Evolutionary conservation across 1,140 invertebrate genomes (phyloP).

Genomic region (Drosophila punjabiensis): DNA sequence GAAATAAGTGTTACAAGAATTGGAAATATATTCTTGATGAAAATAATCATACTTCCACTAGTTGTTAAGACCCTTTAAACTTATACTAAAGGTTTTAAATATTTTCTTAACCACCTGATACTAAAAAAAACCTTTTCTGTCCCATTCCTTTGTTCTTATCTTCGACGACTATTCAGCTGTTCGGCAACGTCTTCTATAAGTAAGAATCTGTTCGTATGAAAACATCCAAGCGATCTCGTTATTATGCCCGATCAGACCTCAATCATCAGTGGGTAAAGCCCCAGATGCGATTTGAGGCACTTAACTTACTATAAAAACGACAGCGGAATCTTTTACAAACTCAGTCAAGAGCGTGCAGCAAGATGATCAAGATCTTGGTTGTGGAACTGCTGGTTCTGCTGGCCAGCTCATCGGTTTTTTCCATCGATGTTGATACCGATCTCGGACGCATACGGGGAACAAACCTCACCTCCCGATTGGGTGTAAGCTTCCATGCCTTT

Average conservation of each 20-base stretch:
- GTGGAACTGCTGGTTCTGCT: constrained; percentile 25
- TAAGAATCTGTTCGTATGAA: constrained; percentile 1
- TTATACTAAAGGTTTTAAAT: neutral
- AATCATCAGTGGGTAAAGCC: constrained; percentile 39
- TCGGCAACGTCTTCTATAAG: constrained; percentile 23
- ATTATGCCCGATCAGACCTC: constrained; percentile 24
- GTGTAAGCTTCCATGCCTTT: constrained; percentile 87
- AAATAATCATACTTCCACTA: neutral
- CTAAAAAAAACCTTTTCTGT: neutral
- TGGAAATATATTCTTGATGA: neutral
- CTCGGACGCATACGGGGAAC: constrained; percentile 68
- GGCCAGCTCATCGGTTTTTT: constrained; percentile 17
- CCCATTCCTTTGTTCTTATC: constrained; percentile 6
- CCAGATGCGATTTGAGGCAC: constrained; percentile 13
- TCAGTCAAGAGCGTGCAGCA: constrained; percentile 24
- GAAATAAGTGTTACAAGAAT: neutral
- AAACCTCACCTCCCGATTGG: constrained; percentile 66
- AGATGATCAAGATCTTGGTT: constrained; percentile 22
- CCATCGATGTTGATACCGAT: constrained; percentile 56
- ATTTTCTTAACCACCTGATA: neutral
- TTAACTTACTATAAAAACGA: constrained; percentile 31
- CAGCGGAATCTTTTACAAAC: neutral
- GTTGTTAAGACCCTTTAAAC: neutral
- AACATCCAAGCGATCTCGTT: constrained; percentile 11
- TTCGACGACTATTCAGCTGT: constrained; percentile 22